Evolutionary conservation across 2,113 vertebrate species (phyloP).

Genomic region (Sardina pilchardus): DNA sequence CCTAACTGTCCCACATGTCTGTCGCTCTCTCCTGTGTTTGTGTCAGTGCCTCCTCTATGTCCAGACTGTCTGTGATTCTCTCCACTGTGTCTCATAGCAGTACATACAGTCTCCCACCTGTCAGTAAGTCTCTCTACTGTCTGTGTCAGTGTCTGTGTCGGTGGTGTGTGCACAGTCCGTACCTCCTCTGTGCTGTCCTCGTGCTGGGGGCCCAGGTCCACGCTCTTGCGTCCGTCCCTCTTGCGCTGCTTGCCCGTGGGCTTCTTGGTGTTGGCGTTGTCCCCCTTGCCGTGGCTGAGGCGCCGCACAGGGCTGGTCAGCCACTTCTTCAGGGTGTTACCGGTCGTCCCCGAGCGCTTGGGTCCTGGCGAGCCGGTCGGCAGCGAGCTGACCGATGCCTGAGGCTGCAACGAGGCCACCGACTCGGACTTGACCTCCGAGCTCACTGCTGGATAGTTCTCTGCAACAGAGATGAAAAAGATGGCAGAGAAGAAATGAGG

Average conservation of each 20-base stretch:
- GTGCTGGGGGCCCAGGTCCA: constrained; percentile 77
- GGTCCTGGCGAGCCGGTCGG: constrained; percentile 83
- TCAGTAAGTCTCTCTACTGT: too few species aligned
- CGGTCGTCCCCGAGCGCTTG: constrained; percentile 83
- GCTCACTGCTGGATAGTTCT: constrained; percentile 72
- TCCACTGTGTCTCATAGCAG: too few species aligned
- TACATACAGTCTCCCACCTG: too few species aligned
- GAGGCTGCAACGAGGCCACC: constrained; percentile 79
- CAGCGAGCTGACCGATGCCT: constrained; percentile 79
- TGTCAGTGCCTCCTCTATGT: too few species aligned
- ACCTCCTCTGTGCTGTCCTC: constrained; percentile 53
- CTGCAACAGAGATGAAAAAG: constrained; percentile 60
- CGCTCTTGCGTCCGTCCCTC: constrained; percentile 80
- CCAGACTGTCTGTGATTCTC: too few species aligned
- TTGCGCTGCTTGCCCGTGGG: constrained; percentile 83
- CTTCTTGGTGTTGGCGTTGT: constrained; percentile 86
- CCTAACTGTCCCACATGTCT: too few species aligned
- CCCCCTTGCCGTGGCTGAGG: constrained; percentile 92
- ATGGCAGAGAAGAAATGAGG: background rate
- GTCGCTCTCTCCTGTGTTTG: too few species aligned
- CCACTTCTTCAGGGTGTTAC: constrained; percentile 98
- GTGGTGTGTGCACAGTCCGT: background rate
- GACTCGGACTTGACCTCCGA: constrained; percentile 84
- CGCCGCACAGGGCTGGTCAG: constrained; percentile 91
- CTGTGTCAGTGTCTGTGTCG: too few species aligned